Conservation (phyloP, 2,888 invertebrate species). For the Tinea trinotella region DNA sequence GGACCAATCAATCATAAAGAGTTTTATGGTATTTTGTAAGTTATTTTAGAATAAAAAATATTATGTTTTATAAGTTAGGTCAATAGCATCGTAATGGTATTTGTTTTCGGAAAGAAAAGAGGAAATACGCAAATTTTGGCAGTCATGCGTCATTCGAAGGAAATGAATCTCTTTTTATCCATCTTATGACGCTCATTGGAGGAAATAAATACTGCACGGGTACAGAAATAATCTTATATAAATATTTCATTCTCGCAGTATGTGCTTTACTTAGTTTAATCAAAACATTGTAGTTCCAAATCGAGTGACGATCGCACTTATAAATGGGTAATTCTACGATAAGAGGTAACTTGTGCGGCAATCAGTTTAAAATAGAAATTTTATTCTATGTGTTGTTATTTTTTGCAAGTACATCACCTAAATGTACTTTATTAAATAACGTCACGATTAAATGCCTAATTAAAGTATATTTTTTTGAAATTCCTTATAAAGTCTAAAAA, state of each 20-base stretch:
- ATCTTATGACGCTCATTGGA: conserved; percentile 48
- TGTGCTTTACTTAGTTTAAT: conserved; percentile 52
- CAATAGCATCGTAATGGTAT: background rate
- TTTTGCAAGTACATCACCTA: too few species aligned
- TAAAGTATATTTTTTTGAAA: too few species aligned
- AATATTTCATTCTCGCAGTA: conserved; percentile 50
- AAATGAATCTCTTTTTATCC: conserved; percentile 60
- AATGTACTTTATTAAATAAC: too few species aligned
- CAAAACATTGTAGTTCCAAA: conserved; percentile 48
- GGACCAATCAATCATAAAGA: background rate
- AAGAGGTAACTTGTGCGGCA: too few species aligned
- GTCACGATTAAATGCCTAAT: too few species aligned
- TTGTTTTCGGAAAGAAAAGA: conserved; percentile 6
- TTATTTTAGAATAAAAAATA: too few species aligned
- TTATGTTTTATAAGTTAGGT: too few species aligned
- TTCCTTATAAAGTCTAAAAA: too few species aligned
- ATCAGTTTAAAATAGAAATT: too few species aligned
- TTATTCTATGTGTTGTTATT: too few species aligned
- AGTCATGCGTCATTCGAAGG: conserved; percentile 54
- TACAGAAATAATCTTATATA: conserved; percentile 54
- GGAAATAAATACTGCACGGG: conserved; percentile 48
- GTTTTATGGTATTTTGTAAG: background rate
- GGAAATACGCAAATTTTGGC: conserved; percentile 18
- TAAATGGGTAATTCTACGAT: too few species aligned
- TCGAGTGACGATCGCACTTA: conserved; percentile 43